Evolutionary conservation across 2,113 vertebrate genomes (phyloP).

Genomic region (Phaethornis superciliosus): DNA sequence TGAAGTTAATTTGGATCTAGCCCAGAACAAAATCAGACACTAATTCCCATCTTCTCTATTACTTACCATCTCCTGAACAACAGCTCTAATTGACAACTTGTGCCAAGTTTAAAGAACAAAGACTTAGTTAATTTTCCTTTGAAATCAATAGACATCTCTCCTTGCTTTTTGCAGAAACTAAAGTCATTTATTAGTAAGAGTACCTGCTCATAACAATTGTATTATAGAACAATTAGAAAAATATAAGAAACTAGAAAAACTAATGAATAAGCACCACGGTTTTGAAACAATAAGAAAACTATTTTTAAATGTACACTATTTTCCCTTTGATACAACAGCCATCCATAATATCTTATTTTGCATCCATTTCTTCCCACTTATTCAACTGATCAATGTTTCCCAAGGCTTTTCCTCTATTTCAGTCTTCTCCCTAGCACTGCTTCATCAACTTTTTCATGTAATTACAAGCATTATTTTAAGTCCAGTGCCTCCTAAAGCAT

Average conservation of each 20-base stretch:
- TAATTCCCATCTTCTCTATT: neutral
- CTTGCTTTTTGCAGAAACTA: neutral
- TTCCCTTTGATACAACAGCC: neutral
- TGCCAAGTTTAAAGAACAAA: conserved; percentile 19
- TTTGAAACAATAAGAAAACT: neutral
- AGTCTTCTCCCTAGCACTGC: neutral
- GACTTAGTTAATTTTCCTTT: neutral
- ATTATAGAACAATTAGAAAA: neutral
- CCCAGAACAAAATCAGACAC: neutral
- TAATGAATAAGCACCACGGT: neutral
- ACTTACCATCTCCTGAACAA: neutral
- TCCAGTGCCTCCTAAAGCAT: neutral
- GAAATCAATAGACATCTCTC: conserved; percentile 32
- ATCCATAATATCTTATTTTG: neutral
- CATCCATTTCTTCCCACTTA: neutral
- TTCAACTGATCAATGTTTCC: neutral
- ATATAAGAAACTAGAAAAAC: neutral
- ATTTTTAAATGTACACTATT: neutral
- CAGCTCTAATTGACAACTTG: neutral
- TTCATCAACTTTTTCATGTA: neutral
- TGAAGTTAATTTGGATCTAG: neutral
- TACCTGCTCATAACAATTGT: neutral
- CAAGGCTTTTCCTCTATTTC: neutral
- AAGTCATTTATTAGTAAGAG: conserved; percentile 4
- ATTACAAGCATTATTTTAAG: neutral